Conservation (phyloP, 2,888 invertebrate species). For the Hydraecia micacea region DNA sequence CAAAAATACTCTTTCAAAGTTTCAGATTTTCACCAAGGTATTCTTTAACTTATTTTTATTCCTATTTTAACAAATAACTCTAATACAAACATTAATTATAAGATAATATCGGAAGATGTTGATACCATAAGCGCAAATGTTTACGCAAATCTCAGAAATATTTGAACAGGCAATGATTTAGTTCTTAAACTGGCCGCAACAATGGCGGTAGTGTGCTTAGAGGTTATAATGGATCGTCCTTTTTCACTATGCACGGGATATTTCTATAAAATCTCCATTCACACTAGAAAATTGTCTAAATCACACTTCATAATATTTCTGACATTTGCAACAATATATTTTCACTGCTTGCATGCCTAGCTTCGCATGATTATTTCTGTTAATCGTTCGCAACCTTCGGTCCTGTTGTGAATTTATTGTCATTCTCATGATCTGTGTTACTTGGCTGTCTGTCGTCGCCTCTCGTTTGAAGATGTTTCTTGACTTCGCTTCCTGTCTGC, state of each 20-base stretch:
- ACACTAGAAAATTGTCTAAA: neutral
- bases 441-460: constrained; percentile 80
- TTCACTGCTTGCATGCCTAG: constrained; percentile 83
- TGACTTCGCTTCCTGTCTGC: constrained; percentile 82
- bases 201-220: constrained; percentile 41
- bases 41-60: constrained; percentile 80
- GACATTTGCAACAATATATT: constrained; percentile 70
- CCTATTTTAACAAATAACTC: constrained; percentile 84
- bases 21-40: constrained; percentile 86
- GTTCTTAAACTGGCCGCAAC: constrained; percentile 9
- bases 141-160: constrained; percentile 73
- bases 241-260: constrained; percentile 30
- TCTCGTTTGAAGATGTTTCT: constrained; percentile 74
- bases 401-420: constrained; percentile 84
- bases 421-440: constrained; percentile 80
- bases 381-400: constrained; percentile 78
- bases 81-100: constrained; percentile 82
- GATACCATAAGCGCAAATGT: constrained; percentile 74
- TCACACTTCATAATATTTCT: constrained; percentile 64
- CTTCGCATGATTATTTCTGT: constrained; percentile 72
- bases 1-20: constrained; percentile 83
- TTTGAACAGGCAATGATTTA: constrained; percentile 41
- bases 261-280: constrained; percentile 9
- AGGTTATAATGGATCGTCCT: constrained; percentile 10
- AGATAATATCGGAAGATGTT: constrained; percentile 78